Base-by-base conservation (phyloP, 2,888 invertebrate species). In the Acanthosepion esculentum region DNA sequence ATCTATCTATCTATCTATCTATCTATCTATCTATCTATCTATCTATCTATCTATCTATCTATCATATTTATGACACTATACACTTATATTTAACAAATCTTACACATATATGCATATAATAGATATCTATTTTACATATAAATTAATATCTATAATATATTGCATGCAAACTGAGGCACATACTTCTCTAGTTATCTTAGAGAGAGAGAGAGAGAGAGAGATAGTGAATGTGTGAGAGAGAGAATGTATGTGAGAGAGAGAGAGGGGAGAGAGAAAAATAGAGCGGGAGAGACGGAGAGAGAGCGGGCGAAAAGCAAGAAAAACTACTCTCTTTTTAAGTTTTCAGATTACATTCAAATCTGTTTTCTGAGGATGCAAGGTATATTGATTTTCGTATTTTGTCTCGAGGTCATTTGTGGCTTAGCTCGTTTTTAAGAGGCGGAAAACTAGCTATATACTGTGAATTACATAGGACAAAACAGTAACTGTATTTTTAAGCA, bases 131-230 rank as follows among this genome's bases (percentile, higher is more conserved):
- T 6, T 59, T 91, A 33, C n/a, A 91, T 91, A 91, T 12, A 91
- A n/a, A 91, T 91, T n/a, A 7, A 91, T 91, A 91, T 91, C 26
- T 12, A 91, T 91, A 91, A n/a, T 29, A n/a, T n/a, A n/a, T 29
- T 41, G 41, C 91, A 41, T 91, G 20, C 20, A 41, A 5, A 41
- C 20, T 18, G 5, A 41, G 3, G 20, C 20, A 41, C 20, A 91
- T 91, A 91, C 29, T n/a, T 91, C 26, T 91, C 26, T 91, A 91
- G 26, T 5, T 91, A 41, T 91, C 12, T 91, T 12, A 10, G 50
- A 48, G 26, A 93, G 8, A 93, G 93, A 93, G 93, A 93, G 48
- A 93, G 50, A 50, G 50, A 93, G 50, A 93, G 3, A 53, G 53
- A 10, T 12, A 48, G 26, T n/a, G 29, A 26, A 15, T 41, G 2